Evolutionary conservation across 1,140 invertebrate genomes (phyloP), one percentile per base, ranked within the genome.

Genomic region (Medauroidea extradentata): DNA sequence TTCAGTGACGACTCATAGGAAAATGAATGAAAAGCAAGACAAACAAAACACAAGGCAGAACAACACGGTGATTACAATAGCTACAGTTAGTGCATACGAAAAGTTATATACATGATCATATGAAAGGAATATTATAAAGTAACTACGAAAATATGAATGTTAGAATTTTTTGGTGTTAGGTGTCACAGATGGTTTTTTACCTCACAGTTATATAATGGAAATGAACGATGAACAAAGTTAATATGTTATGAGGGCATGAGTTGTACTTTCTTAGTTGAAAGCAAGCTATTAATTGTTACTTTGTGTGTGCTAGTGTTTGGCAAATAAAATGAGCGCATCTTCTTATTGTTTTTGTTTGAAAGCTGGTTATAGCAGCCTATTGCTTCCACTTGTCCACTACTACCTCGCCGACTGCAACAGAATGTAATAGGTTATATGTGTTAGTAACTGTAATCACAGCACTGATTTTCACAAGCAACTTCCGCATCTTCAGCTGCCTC

Each of bases 361-460:
- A 34, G 29, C 29, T 34, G 4, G 4, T 34, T 34, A 34, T 34
- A 11, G 29, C 29, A 34, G 29, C 5, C 11, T 34, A 34, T 11
- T 72, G 50, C 73, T 78, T 78, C 79, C 80, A 81, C 76, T 79
- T 79, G 78, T 81, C 78, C 73, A 81, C 70, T 73, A 81, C 78
- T 71, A 72, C 70, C 71, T 80, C 79, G 73, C 75, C 77, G 75
- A 75, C 79, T 81, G 80, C 64, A 82, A 83, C 81, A 81, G 72
- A 81, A 81, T 69, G 77, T 53, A 69, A 53, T 62, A 48, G 44
- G 23, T 44, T 24, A 63, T 56, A 44, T 59, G 49, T 56, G 21
- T 53, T 53, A 38, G 57, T 69, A 63, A 69, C 39, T 62, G 27
- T 27, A 11, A 57, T n/a, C 52, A 18, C 25, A 44, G 67, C 66